Base-by-base conservation (phyloP, 1,140 invertebrate species). In the Achroia grisella region DNA sequence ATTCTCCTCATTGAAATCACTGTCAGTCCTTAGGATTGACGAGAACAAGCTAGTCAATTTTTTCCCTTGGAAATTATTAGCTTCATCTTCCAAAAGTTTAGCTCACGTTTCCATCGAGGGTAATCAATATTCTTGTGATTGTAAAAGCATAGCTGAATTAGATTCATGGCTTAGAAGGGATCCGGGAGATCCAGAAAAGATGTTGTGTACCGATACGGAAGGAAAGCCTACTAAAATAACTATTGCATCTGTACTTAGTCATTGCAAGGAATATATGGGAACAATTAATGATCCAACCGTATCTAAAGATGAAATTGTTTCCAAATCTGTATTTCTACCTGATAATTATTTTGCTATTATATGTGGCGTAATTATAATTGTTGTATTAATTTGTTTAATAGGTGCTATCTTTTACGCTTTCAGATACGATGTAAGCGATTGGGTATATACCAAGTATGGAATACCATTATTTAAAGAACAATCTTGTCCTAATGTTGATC, bases 11-110 rank as follows among this genome's bases (percentile, higher is more conserved):
- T 86, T 96, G 62, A 90, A 90, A 62, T 89, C 91, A 11, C 85
- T 96, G 17, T 92, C 94, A 52, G 90, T 95, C 11, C 83, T 96
- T 1, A 89, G 91, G 58, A 87, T 96, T 28, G 93, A 95, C 66
- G 90, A 93, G 66, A 96, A 96, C 82, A 89, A 90, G 56, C 89
- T 96, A 15, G 88, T 88, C 2, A 90, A 91, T 45, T 95, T 95
- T 77, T 90, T 91, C 31, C 90, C 94, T 9, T 95, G 93, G 91
- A 88, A 88, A 69, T 64, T 90, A 56, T 67, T 87, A 72, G 71
- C 89, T 66, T 86, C 87, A 52, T 82, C 85, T 27, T 80, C 87
- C 34, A 83, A 88, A 86, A 86, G 87, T 47, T 77, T 90, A 52
- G 86, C 87, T 35, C 87, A 89, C 48, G 87, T 93, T 10, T 88